A percentile compares a stretch with the other conserved stretches of the same genome.
Evolutionary conservation across 2,797 vertebrate genomes (phyloP).

Genomic region (Ctenosaura bakeri): DNA sequence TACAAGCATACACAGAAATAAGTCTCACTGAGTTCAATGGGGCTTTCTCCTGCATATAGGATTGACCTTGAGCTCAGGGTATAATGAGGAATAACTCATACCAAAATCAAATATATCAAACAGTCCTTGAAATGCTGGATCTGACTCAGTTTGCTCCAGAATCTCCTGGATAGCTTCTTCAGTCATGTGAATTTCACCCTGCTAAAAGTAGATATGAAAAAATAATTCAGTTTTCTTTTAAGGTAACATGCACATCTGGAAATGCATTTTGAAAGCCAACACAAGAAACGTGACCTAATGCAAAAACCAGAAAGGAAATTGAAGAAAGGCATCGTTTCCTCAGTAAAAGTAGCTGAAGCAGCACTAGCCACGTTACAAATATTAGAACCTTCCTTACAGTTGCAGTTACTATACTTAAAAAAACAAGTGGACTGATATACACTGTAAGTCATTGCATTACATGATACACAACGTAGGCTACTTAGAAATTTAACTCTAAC

Average conservation of each 20-base stretch:
- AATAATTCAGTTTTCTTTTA: not conserved
- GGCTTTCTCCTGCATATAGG: not conserved
- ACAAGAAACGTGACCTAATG: not conserved
- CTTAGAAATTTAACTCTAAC: no score
- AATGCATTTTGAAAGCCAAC: not conserved
- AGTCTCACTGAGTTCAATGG: not conserved
- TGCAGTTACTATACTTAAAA: not conserved
- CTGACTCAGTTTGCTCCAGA: slow-evolving; percentile 95
- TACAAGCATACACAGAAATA: not conserved
- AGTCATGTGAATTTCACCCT: slow-evolving; percentile 99
- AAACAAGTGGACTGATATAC: no score
- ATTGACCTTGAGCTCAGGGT: not conserved
- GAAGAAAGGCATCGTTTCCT: not conserved
- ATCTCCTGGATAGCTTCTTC: slow-evolving; percentile 98
- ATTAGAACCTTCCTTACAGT: not conserved
- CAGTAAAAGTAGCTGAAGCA: not conserved
- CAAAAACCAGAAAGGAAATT: not conserved
- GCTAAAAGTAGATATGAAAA: slow-evolving; percentile 15
- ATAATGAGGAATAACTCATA: slow-evolving; percentile 73
- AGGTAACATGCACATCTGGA: not conserved
- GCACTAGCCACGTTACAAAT: not conserved
- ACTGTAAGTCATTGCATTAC: no score
- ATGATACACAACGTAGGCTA: no score
- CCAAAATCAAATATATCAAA: slow-evolving; percentile 97
- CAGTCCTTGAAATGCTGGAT: slow-evolving; percentile 97